Conservation (phyloP, 2,888 invertebrate genomes). For the Heteropelma amictum region DNA sequence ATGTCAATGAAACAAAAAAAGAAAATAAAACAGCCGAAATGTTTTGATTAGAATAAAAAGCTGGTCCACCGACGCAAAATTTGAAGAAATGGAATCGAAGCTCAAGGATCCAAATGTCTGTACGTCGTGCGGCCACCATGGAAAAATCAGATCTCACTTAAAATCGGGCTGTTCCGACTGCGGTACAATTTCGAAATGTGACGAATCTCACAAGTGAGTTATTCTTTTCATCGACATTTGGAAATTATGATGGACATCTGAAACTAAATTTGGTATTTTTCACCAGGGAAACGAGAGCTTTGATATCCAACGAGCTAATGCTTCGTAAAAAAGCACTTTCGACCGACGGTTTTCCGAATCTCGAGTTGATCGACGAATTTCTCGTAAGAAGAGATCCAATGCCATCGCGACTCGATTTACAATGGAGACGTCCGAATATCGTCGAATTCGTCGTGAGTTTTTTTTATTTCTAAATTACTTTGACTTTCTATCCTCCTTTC, state of each 20-base stretch:
- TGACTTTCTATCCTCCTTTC: no score
- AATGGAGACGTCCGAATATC: constrained; percentile 84
- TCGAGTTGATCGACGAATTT: constrained; percentile 87
- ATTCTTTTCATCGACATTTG: not conserved
- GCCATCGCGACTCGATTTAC: constrained; percentile 79
- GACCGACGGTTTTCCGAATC: constrained; percentile 84
- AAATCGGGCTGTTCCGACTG: constrained; percentile 85
- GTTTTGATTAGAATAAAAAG: constrained; percentile 80
- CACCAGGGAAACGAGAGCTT: constrained; percentile 82
- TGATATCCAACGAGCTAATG: constrained; percentile 84
- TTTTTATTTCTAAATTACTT: no score
- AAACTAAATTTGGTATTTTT: constrained; percentile 11
- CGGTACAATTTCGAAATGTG: constrained; percentile 82
- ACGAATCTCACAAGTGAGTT: constrained; percentile 81
- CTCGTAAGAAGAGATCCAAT: constrained; percentile 80
- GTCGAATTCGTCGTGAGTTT: constrained; percentile 84
- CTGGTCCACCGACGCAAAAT: constrained; percentile 83
- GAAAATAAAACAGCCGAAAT: not conserved
- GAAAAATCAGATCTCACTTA: constrained; percentile 81
- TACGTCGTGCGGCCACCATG: constrained; percentile 86
- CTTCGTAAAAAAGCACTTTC: constrained; percentile 84
- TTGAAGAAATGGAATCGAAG: constrained; percentile 79
- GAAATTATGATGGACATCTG: not conserved
- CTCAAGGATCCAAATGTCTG: constrained; percentile 82
- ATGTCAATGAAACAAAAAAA: not conserved